Evolutionary conservation across 2,888 invertebrate genomes (phyloP).

Genomic region (Yponomeuta plumbellus): DNA sequence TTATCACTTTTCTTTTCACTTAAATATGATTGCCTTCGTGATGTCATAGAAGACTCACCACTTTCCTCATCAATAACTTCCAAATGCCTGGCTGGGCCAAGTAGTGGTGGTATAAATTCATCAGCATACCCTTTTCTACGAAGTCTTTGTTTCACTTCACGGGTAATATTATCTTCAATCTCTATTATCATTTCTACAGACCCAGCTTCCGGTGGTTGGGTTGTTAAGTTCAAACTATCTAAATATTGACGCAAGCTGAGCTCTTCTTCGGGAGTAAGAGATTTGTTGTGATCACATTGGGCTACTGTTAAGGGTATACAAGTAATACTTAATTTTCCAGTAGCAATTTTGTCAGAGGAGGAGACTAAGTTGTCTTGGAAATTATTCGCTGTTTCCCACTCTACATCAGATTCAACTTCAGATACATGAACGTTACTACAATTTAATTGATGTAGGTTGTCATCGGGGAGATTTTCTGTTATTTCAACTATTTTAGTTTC

Average conservation of each 20-base stretch:
- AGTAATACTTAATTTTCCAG: conserved; percentile 54
- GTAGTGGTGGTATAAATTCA: conserved; percentile 53
- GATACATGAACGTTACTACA: conserved; percentile 74
- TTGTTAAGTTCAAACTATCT: conserved; percentile 73
- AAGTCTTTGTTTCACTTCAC: conserved; percentile 59
- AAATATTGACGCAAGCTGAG: conserved; percentile 72
- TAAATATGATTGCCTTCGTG: conserved; percentile 72
- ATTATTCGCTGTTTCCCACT: conserved; percentile 74
- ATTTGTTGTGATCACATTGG: conserved; percentile 53
- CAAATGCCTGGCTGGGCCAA: conserved; percentile 80
- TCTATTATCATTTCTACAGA: conserved; percentile 61
- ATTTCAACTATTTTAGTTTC: conserved; percentile 62
- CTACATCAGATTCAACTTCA: conserved; percentile 79
- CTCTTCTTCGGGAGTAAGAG: conserved; percentile 77
- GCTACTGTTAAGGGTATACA: conserved; percentile 61
- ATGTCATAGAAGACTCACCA: conserved; percentile 77
- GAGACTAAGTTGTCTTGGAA: conserved; percentile 36
- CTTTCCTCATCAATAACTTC: conserved; percentile 89
- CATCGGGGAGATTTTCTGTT: conserved; percentile 35
- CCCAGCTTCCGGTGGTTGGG: conserved; percentile 49
- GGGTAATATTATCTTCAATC: conserved; percentile 62
- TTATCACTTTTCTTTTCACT: conserved; percentile 64
- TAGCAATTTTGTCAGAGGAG: conserved; percentile 40
- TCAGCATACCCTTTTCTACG: conserved; percentile 61
- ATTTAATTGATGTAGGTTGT: conserved; percentile 53